Conservation (phyloP, 1,140 invertebrate genomes). For the Cydia fagiglandana region DNA sequence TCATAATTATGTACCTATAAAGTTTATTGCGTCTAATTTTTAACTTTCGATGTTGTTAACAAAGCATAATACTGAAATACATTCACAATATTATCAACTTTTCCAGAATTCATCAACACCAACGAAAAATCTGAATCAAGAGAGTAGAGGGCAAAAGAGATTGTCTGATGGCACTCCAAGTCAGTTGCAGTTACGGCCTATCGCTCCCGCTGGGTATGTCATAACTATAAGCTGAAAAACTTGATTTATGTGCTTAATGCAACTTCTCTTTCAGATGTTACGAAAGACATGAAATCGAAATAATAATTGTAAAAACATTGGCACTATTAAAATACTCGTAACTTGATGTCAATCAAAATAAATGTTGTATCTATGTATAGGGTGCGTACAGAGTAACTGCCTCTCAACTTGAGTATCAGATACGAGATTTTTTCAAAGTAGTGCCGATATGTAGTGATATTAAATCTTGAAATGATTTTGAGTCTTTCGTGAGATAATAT, state of each 20-base stretch:
- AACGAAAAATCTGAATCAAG: slow-evolving; percentile 63
- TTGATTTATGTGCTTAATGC: slow-evolving; percentile 2
- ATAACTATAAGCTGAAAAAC: slow-evolving; percentile 15
- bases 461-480: background rate
- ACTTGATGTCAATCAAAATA: too few species aligned
- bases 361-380: too few species aligned
- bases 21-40: too few species aligned
- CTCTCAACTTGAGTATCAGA: too few species aligned
- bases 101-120: slow-evolving; percentile 63
- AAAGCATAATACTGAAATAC: too few species aligned
- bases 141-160: slow-evolving; percentile 66
- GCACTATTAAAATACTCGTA: too few species aligned
- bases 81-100: background rate
- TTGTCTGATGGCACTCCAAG: slow-evolving; percentile 70
- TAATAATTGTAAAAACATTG: background rate
- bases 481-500: background rate
- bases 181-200: slow-evolving; percentile 68
- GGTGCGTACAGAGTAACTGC: too few species aligned
- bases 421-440: too few species aligned
- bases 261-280: slow-evolving; percentile 8
- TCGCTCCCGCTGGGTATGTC: slow-evolving; percentile 71
- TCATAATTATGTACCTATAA: too few species aligned
- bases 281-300: background rate
- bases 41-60: too few species aligned
- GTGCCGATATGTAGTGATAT: background rate